phyloP scores from a whole-genome alignment of 2,797 vertebrate species.

The Heterohyrax brucei region DNA sequence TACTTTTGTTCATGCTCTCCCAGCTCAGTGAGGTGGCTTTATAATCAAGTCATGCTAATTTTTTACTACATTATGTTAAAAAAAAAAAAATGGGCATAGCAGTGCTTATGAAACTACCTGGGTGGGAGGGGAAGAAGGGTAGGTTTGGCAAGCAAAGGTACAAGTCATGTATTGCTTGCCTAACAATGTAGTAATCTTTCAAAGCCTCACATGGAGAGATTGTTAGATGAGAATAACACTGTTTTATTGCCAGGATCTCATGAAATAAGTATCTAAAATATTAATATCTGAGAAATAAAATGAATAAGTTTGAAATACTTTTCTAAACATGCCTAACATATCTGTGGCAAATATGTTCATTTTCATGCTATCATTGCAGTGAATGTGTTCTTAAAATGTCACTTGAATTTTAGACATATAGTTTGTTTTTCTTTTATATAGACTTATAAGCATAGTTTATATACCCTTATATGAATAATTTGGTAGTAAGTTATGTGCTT shows the following conservation, averaged over 20 bases:
- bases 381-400: background rate
- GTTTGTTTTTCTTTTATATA: background rate
- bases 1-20: too few species aligned
- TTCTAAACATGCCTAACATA: background rate
- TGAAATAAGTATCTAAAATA: conserved; percentile 31
- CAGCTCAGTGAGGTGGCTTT: too few species aligned
- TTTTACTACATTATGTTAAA: too few species aligned
- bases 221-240: background rate
- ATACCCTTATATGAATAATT: background rate
- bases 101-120: too few species aligned
- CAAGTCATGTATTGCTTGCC: too few species aligned
- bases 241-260: background rate
- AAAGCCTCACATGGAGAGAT: background rate
- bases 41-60: too few species aligned
- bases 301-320: conserved; percentile 7
- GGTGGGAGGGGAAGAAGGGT: too few species aligned
- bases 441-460: background rate
- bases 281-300: background rate
- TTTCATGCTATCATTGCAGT: conserved; percentile 4
- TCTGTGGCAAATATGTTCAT: background rate
- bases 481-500: conserved; percentile 10
- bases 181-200: background rate
- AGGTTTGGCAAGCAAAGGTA: too few species aligned
- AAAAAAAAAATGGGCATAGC: too few species aligned
- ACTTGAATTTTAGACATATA: conserved; percentile 27